These are phyloP conservation scores for Tetragonula clypearis DNA, from an alignment of 1,140 invertebrate genomes.

Conservation along the genomic window DNA sequence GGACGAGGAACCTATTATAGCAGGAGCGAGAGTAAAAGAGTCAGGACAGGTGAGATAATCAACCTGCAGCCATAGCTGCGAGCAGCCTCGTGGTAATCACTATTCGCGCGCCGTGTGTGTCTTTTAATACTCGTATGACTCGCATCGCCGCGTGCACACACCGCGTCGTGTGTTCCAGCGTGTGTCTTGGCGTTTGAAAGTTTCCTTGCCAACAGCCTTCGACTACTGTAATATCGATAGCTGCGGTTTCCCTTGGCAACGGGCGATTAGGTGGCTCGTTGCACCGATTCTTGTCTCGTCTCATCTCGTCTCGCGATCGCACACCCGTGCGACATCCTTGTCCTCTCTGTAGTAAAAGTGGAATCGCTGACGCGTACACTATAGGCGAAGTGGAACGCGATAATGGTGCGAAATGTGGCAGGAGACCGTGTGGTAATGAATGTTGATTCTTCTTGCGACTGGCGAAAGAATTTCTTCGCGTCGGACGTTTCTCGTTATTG, in stretches of 20 bases:
- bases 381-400: too few species aligned
- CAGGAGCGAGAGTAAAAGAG: constrained; percentile 78
- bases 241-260: constrained; percentile 53
- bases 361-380: too few species aligned
- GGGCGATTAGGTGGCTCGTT: neutral
- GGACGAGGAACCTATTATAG: constrained; percentile 77
- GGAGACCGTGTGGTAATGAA: neutral
- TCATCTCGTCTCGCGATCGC: neutral
- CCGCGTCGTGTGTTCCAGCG: neutral
- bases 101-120: constrained; percentile 71
- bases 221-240: constrained; percentile 33
- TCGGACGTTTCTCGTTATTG: neutral
- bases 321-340: neutral
- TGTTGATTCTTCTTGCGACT: neutral
- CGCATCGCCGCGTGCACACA: constrained; percentile 27
- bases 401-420: neutral
- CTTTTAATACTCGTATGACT: constrained; percentile 68
- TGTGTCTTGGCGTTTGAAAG: constrained; percentile 37
- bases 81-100: constrained; percentile 75
- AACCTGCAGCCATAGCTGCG: constrained; percentile 72
- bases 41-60: constrained; percentile 80
- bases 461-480: neutral
- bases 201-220: constrained; percentile 50
- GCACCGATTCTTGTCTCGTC: constrained; percentile 17
- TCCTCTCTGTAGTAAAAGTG: neutral